Evolutionary conservation across 2,113 vertebrate genomes (phyloP).

Genomic region (Hyla sarda): DNA sequence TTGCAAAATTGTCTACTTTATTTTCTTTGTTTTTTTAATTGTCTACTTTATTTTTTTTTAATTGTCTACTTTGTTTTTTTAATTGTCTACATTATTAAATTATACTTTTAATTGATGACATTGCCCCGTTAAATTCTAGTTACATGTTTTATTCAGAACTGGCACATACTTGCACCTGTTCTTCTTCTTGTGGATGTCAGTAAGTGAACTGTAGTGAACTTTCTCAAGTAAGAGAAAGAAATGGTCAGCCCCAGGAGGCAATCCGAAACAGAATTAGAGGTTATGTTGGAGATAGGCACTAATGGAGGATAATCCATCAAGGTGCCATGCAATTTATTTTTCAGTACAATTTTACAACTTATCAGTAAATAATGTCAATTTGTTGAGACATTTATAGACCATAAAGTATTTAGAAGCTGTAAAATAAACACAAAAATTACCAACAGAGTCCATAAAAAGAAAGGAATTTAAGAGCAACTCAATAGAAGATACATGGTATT

Average conservation of each 20-base stretch:
- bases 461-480: constrained; percentile 53
- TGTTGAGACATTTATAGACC: constrained; percentile 41
- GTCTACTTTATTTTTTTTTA: too few species aligned
- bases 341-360: constrained; percentile 24
- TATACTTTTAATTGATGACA: too few species aligned
- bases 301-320: constrained; percentile 28
- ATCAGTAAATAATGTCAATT: constrained; percentile 46
- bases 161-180: neutral
- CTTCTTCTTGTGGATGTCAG: neutral
- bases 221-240: neutral
- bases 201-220: neutral
- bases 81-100: too few species aligned
- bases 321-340: constrained; percentile 14
- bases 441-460: constrained; percentile 50
- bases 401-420: constrained; percentile 51
- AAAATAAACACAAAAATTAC: constrained; percentile 53
- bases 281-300: neutral
- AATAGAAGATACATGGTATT: constrained; percentile 29
- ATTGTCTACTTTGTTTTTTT: too few species aligned
- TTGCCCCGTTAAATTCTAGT: too few species aligned
- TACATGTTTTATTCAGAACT: too few species aligned
- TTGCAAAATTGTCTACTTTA: too few species aligned
- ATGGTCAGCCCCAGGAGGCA: neutral
- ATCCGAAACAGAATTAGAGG: neutral
- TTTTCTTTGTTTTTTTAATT: too few species aligned